These are phyloP conservation scores for Chloroclysta siterata DNA, from an alignment of 2,888 invertebrate species.

Conservation along the genomic window DNA sequence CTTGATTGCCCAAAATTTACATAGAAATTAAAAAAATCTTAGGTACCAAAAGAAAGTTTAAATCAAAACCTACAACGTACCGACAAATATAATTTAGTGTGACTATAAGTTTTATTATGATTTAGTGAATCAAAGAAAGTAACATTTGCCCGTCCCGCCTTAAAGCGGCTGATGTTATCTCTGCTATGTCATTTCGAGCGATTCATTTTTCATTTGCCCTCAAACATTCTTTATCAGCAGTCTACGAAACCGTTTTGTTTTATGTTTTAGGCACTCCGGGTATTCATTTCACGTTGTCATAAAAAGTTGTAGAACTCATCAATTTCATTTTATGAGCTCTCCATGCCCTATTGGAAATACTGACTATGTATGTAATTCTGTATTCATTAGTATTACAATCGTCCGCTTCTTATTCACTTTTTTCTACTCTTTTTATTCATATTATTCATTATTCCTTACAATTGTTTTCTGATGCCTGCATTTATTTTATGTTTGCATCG, in stretches of 20 bases:
- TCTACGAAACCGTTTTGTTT: slow-evolving; percentile 40
- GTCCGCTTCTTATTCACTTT: slow-evolving; percentile 1
- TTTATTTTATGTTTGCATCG: slow-evolving; percentile 1
- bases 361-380: slow-evolving; percentile 8
- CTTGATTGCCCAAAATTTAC: background rate
- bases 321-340: slow-evolving; percentile 29
- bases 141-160: slow-evolving; percentile 29
- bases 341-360: slow-evolving; percentile 23
- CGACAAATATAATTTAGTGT: background rate
- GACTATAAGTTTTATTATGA: slow-evolving; percentile 23
- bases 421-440: background rate
- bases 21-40: too few species aligned
- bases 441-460: background rate
- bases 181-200: slow-evolving; percentile 35
- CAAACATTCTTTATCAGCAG: slow-evolving; percentile 40
- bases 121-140: slow-evolving; percentile 33
- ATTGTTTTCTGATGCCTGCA: slow-evolving; percentile 12
- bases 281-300: slow-evolving; percentile 39
- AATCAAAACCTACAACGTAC: too few species aligned
- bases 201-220: slow-evolving; percentile 44
- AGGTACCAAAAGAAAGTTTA: too few species aligned
- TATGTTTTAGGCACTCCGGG: slow-evolving; percentile 35
- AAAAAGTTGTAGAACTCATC: slow-evolving; percentile 42
- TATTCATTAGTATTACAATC: slow-evolving; percentile 5
- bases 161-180: slow-evolving; percentile 39